Base-by-base conservation (phyloP, 2,888 invertebrate genomes). In the Polietes domitor region DNA sequence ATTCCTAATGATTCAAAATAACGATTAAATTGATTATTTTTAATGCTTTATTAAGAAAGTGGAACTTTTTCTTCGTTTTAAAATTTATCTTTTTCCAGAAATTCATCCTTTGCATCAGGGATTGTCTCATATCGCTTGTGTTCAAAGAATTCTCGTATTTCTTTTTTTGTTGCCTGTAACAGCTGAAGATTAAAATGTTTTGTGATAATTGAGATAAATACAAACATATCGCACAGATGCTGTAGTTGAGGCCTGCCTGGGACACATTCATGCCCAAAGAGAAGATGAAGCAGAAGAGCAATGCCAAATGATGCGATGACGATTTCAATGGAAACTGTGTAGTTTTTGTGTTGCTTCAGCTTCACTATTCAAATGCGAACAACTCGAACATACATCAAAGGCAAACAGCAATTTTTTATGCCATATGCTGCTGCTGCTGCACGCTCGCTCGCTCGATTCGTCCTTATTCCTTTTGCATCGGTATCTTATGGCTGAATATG, bases 121-220 rank as follows among this genome's bases (percentile, higher is more conserved):
- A 47, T n/a, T 47, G 47, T 5, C 47, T 47, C 47, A n/a, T 47
- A 47, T 47, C 2, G 6, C n/a, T 47, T n/a, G 1, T 12, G 12
- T 47, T 47, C 47, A 47, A 47, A 47, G 47, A 15, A 15, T 32
- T 47, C 47, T 41, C 41, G 2, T 41, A 4, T 7, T 41, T 32
- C 32, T 32, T 58, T 24, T 10, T 58, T 53, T 58, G 58, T 58
- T 58, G 58, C 58, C 58, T 58, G 15, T 15, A 58, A 58, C 24
- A 15, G 58, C 58, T 58, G 58, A 4, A 58, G 58, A 58, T 58
- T 58, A 58, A 58, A 58, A 58, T 58, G 58, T 58, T 58, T 58
- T 58, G 58, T 26, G 58, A 58, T 58, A 58, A 58, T 58, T 58
- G 58, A 24, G 58, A 58, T 58, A 58, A 58, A 58, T 4, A 58